Conservation (phyloP, 2,888 invertebrate species). For the Ctenicera cuprea region DNA sequence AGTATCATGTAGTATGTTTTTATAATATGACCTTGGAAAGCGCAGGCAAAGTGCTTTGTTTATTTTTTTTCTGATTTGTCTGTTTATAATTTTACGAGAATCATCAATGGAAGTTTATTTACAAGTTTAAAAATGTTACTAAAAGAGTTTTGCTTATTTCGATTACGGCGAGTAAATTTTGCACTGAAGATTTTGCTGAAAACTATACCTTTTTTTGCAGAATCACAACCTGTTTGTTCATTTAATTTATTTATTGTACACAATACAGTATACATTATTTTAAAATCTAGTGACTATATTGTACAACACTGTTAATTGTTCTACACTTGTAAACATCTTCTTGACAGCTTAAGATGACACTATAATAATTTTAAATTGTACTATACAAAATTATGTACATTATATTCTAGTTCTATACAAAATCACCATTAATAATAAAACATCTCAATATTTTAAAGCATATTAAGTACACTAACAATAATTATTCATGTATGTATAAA, state of each 20-base stretch:
- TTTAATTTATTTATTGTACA: slow-evolving; percentile 39
- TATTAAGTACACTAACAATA: slow-evolving; percentile 24
- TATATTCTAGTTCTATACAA: slow-evolving; percentile 45
- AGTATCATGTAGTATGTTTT: too few species aligned
- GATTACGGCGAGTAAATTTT: too few species aligned
- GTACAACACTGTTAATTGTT: slow-evolving; percentile 41
- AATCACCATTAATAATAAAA: slow-evolving; percentile 35
- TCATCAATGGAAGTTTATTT: too few species aligned
- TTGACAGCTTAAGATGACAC: slow-evolving; percentile 3
- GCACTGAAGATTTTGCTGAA: too few species aligned
- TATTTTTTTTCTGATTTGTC: too few species aligned
- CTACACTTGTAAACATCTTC: slow-evolving; percentile 37
- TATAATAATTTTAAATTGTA: not conserved
- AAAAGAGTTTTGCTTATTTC: too few species aligned
- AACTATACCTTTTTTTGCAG: too few species aligned
- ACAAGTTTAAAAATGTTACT: too few species aligned
- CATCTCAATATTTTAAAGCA: slow-evolving; percentile 22
- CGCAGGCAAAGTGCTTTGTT: too few species aligned
- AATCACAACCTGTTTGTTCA: too few species aligned
- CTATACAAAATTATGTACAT: slow-evolving; percentile 46
- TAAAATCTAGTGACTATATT: slow-evolving; percentile 48
- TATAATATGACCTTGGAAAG: too few species aligned
- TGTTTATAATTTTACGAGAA: too few species aligned
- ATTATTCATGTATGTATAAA: slow-evolving; percentile 10
- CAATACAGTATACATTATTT: slow-evolving; percentile 47